These are phyloP conservation scores for Doryteuthis pealeii DNA, from an alignment of 1,140 invertebrate genomes.

Conservation along the genomic window DNA sequence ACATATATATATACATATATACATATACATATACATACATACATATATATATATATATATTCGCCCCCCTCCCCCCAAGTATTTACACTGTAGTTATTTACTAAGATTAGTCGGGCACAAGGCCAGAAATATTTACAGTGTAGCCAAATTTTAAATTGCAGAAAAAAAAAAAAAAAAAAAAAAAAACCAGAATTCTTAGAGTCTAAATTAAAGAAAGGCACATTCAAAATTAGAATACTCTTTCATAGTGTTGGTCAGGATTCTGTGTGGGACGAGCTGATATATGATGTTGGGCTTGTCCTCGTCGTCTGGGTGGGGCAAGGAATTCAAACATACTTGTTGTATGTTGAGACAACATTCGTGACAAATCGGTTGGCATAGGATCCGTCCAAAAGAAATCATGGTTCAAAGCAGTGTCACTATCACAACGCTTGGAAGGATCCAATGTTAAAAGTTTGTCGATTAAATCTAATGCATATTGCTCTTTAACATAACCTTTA, in stretches of 20 bases:
- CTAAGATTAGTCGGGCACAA: too few species aligned
- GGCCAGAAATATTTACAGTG: neutral
- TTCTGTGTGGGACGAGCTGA: conserved; percentile 34
- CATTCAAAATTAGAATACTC: conserved; percentile 43
- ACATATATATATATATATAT: too few species aligned
- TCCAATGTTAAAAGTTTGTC: conserved; percentile 91
- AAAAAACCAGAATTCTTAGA: too few species aligned
- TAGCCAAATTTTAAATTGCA: too few species aligned
- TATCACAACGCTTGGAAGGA: conserved; percentile 86
- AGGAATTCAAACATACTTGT: conserved; percentile 97
- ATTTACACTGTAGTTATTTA: too few species aligned
- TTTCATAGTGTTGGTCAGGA: conserved; percentile 55
- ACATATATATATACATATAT: too few species aligned
- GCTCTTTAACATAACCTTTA: conserved; percentile 89
- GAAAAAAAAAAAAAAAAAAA: too few species aligned
- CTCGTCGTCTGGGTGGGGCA: conserved; percentile 71
- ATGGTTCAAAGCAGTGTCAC: conserved; percentile 92
- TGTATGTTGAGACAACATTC: conserved; percentile 90
- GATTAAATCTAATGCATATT: conserved; percentile 87
- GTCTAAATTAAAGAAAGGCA: neutral
- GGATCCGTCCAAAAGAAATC: conserved; percentile 99
- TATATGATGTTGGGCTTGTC: conserved; percentile 32
- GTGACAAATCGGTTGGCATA: conserved; percentile 82
- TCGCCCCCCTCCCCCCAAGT: too few species aligned
- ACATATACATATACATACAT: too few species aligned